Base-by-base conservation (phyloP, 2,797 vertebrate genomes). In the Oreochromis grahami region DNA sequence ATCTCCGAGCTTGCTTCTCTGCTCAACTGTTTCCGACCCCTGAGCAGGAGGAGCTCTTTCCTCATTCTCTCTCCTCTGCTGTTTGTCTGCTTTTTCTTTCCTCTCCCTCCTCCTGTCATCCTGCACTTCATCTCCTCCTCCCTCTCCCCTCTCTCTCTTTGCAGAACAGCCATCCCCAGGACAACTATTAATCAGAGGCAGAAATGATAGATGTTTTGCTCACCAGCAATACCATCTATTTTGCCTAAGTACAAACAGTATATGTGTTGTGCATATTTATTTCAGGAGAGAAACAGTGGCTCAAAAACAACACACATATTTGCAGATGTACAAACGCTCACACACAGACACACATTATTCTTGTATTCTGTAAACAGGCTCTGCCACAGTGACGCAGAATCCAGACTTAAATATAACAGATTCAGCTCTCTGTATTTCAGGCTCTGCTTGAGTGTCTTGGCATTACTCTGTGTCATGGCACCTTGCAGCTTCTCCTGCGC, bases 191-290 rank as follows among this genome's bases (percentile, higher is more conserved):
- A 97, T 96, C 95, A 96, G 91, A 93, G 93, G 92, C 93, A 95
- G 93, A 94, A 95, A 96, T 96, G 95, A 97, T 97, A 95, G 95
- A 97, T 96, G 95, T 92, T 95, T 95, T 94, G 92, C 95, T 95
- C 94, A 94, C 91, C 91, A 94, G 94, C 93, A 92, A 91, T 91
- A 92, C 93, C 93, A 94, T 96, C 94, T 95, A 95, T 96, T 96
- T 93, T 94, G 94, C 95, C 93, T 95, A 93, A 96, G 94, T 93
- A 93, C 90, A 92, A 94, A 94, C 92, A 92, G 87, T 87, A 88
- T 91, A 95, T 95, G 95, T 93, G 94, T 89, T 83, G 81, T 90
- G 94, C 93, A 95, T 96, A 93, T 95, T 94, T 95, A 95, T 94
- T 88, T 86, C 81, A 82, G 51, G 34, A 77, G 32, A 60, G 85